Evolutionary conservation across 92 coral and sea anemone genomes (phyloP).

Genomic region (Porites rus): DNA sequence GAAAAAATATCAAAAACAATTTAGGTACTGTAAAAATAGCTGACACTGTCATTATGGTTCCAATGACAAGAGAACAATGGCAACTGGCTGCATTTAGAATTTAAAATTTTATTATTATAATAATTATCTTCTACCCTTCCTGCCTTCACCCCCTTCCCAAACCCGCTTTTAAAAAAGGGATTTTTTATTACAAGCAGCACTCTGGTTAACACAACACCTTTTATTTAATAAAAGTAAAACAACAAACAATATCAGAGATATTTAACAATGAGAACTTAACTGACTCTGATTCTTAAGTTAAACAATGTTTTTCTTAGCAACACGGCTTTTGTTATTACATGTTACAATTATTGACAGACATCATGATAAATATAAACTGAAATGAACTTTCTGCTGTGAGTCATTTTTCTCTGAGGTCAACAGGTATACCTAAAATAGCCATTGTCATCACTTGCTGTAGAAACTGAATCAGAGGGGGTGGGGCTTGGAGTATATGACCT

Average conservation of each 20-base stretch:
- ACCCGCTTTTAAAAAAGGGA: too few relatives aligned
- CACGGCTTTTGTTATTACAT: not conserved
- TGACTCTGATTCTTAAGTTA: not conserved
- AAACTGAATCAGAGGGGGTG: slow-evolving; percentile 1
- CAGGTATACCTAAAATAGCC: not conserved
- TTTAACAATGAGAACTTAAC: slow-evolving; percentile 24
- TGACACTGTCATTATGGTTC: not conserved
- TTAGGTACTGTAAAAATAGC: not conserved
- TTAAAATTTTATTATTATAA: not conserved
- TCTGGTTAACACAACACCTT: not conserved
- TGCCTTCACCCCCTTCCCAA: too few relatives aligned
- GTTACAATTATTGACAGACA: not conserved
- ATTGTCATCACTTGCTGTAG: not conserved
- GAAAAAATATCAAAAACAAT: not conserved
- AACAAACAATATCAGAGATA: not conserved
- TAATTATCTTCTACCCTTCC: not conserved
- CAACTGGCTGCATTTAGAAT: slow-evolving; percentile 21
- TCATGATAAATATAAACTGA: not conserved
- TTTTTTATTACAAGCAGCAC: too few relatives aligned
- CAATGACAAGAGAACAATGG: slow-evolving; percentile 4
- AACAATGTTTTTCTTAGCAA: not conserved
- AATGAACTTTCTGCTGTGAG: slow-evolving; percentile 15
- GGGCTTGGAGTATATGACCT: slow-evolving; percentile 22
- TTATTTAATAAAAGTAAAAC: slow-evolving; percentile 12
- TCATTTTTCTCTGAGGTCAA: not conserved